These are phyloP conservation scores for Heliconius sara DNA, from an alignment of 2,888 invertebrate genomes.

Conservation along the genomic window DNA sequence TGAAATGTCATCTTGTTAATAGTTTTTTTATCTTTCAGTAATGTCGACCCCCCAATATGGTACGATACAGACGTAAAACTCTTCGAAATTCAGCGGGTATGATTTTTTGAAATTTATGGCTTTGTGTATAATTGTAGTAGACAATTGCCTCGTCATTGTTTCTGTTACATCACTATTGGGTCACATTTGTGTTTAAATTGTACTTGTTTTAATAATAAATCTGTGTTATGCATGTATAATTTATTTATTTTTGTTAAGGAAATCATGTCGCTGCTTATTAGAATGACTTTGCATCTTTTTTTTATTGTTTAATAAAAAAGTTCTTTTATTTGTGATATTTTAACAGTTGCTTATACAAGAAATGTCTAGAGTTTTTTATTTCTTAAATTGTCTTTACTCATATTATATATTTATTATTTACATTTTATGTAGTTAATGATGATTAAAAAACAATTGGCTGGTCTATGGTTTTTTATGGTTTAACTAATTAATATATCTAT, in stretches of 20 bases:
- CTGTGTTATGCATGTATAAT: background rate
- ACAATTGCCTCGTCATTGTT: slow-evolving; percentile 23
- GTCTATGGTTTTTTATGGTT: background rate
- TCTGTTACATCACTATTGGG: slow-evolving; percentile 21
- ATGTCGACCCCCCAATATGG: slow-evolving; percentile 99
- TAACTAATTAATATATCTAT: too few species aligned
- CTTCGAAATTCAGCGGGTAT: slow-evolving; percentile 98
- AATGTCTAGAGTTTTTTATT: too few species aligned
- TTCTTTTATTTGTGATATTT: too few species aligned
- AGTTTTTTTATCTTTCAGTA: slow-evolving; percentile 84
- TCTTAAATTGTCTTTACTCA: background rate
- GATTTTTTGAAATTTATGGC: slow-evolving; percentile 58
- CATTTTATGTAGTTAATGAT: background rate
- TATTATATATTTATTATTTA: background rate
- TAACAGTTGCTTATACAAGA: too few species aligned
- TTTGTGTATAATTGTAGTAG: slow-evolving; percentile 31
- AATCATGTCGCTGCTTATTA: slow-evolving; percentile 1
- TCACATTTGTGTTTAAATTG: slow-evolving; percentile 1
- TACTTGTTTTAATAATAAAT: background rate
- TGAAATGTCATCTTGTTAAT: background rate
- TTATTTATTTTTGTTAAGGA: background rate
- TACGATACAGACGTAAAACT: slow-evolving; percentile 99
- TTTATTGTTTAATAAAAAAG: background rate
- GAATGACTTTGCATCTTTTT: background rate
- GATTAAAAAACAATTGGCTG: background rate